Percentiles rank a stretch among this genome's conserved stretches.
Evolutionary conservation across 2,888 invertebrate species (phyloP).

Genomic region (Cephus sareptanus): DNA sequence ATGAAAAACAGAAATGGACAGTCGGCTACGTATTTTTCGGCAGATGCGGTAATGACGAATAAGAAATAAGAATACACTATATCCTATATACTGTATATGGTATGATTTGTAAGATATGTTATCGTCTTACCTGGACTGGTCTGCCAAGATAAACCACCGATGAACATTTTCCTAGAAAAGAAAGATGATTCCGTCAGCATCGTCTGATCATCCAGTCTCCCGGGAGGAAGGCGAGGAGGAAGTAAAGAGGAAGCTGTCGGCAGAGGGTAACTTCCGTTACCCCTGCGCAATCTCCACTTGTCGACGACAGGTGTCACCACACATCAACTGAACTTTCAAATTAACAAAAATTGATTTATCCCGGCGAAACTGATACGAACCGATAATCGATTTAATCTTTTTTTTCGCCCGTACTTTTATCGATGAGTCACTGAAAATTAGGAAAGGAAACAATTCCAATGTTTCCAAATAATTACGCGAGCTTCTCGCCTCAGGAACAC

Average conservation of each 20-base stretch:
- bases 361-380: too few relatives aligned
- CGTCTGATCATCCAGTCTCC: slow-evolving; percentile 32
- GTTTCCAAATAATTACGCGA: too few relatives aligned
- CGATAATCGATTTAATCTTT: too few relatives aligned
- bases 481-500: too few relatives aligned
- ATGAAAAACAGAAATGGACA: too few relatives aligned
- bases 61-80: too few relatives aligned
- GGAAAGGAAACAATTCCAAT: too few relatives aligned
- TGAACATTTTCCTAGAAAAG: slow-evolving; percentile 99
- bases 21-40: too few relatives aligned
- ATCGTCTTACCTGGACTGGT: slow-evolving; percentile 93
- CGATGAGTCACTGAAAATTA: too few relatives aligned
- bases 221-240: slow-evolving; percentile 58
- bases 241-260: slow-evolving; percentile 46
- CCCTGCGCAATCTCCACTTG: slow-evolving; percentile 49
- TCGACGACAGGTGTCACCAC: slow-evolving; percentile 59
- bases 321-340: slow-evolving; percentile 48
- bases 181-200: slow-evolving; percentile 68
- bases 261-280: slow-evolving; percentile 50
- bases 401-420: too few relatives aligned
- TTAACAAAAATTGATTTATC: too few relatives aligned
- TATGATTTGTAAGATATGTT: background rate
- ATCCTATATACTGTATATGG: background rate
- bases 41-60: too few relatives aligned
- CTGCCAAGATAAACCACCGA: slow-evolving; percentile 99